Evolutionary conservation across 2,888 invertebrate genomes (phyloP).

Genomic region (Noctuana brunneofusca): DNA sequence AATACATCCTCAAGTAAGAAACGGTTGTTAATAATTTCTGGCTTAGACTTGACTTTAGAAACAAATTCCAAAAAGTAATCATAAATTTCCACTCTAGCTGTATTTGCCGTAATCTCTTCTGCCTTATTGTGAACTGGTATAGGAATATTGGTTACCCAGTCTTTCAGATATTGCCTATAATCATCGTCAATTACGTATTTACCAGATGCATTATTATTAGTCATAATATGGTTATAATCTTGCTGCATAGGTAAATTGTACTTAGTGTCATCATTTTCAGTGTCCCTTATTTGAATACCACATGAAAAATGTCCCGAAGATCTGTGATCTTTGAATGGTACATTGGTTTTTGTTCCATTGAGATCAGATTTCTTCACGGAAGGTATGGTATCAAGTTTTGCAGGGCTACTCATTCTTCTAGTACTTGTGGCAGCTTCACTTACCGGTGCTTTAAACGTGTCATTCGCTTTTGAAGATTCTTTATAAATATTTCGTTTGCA

Average conservation of each 20-base stretch:
- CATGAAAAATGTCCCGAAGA: not conserved
- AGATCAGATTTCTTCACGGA: not conserved
- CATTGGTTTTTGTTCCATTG: not conserved
- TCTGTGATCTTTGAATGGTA: not conserved
- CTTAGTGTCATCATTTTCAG: conserved; percentile 1
- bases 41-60: conserved; percentile 56
- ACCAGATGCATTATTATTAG: conserved; percentile 2
- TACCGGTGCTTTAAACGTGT: not conserved
- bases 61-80: conserved; percentile 60
- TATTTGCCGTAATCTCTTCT: conserved; percentile 46
- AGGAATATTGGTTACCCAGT: conserved; percentile 59
- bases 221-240: not conserved
- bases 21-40: conserved; percentile 48
- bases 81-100: conserved; percentile 52
- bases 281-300: conserved; percentile 19
- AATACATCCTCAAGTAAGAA: conserved; percentile 60
- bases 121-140: conserved; percentile 43
- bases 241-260: not conserved
- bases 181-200: conserved; percentile 48
- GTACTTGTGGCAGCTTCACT: not conserved
- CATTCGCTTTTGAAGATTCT: not conserved
- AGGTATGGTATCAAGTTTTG: not conserved
- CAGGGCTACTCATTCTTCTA: conserved; percentile 22
- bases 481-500: conserved; percentile 15
- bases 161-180: conserved; percentile 51